phyloP scores from a whole-genome alignment of 2,797 vertebrate species.

The Rhynchonycteris naso region DNA sequence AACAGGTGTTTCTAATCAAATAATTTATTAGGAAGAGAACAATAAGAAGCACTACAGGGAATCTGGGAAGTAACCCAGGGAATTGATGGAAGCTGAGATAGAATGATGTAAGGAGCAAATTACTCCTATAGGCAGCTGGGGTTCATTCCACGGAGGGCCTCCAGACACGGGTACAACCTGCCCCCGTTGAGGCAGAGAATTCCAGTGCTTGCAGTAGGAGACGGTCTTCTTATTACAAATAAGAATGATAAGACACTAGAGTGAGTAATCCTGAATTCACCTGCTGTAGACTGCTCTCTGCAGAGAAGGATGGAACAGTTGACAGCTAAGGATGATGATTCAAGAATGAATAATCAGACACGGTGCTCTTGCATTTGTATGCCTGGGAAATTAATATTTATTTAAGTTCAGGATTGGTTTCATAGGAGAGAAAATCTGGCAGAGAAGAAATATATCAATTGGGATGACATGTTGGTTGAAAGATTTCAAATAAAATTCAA shows the following conservation, averaged over 20 bases:
- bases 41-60: background rate
- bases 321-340: background rate
- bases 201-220: background rate
- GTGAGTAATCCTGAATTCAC: too few species aligned
- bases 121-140: background rate
- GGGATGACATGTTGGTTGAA: background rate
- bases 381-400: slow-evolving; percentile 46
- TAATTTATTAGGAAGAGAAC: background rate
- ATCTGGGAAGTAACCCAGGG: background rate
- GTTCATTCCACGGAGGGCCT: background rate
- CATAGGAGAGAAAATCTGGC: background rate
- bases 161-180: background rate
- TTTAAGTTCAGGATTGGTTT: background rate
- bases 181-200: background rate
- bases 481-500: background rate
- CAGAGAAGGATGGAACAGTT: background rate
- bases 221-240: background rate
- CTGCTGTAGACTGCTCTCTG: background rate
- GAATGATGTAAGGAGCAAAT: background rate
- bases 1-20: background rate
- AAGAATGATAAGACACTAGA: background rate
- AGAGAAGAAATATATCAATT: background rate
- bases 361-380: background rate
- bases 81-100: background rate
- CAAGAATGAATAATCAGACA: background rate